phyloP scores from a whole-genome alignment of 2,888 invertebrate species.

The Listrodromus nycthemerus region DNA sequence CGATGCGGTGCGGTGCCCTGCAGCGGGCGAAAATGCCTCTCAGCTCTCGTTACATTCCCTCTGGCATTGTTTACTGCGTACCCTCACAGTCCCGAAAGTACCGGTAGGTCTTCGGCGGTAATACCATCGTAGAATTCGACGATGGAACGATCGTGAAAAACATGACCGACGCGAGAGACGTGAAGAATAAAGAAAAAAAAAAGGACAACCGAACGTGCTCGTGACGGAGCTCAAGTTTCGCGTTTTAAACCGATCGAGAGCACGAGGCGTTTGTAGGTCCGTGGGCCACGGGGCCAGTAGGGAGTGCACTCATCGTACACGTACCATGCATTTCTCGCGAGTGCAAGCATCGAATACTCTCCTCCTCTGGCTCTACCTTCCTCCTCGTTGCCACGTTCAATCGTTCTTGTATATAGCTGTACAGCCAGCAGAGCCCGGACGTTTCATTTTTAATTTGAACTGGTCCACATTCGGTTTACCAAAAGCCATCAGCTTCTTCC shows the following conservation, averaged over 20 bases:
- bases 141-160: conserved; percentile 58
- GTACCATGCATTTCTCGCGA: conserved; percentile 51
- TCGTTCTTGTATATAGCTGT: conserved; percentile 6
- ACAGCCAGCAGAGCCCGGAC: conserved; percentile 32
- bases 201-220: conserved; percentile 64
- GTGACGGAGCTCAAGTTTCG: conserved; percentile 62
- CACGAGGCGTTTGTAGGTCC: conserved; percentile 77
- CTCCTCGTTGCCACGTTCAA: conserved; percentile 23
- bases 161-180: conserved; percentile 54
- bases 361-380: conserved; percentile 19
- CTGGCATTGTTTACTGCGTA: conserved; percentile 66
- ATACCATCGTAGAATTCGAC: conserved; percentile 58
- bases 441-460: conserved; percentile 71
- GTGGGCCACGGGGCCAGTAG: conserved; percentile 80
- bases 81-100: conserved; percentile 21
- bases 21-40: conserved; percentile 53
- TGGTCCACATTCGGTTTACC: conserved; percentile 69
- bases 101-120: conserved; percentile 57
- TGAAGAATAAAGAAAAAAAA: conserved; percentile 39
- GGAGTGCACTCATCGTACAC: conserved; percentile 60
- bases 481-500: conserved; percentile 63
- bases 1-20: conserved; percentile 20
- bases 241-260: conserved; percentile 73
- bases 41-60: conserved; percentile 69
- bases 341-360: conserved; percentile 51